Percentiles rank a stretch among this genome's conserved stretches.
Conservation (phyloP, 2,797 vertebrate species). For the Fundulus diaphanus region DNA sequence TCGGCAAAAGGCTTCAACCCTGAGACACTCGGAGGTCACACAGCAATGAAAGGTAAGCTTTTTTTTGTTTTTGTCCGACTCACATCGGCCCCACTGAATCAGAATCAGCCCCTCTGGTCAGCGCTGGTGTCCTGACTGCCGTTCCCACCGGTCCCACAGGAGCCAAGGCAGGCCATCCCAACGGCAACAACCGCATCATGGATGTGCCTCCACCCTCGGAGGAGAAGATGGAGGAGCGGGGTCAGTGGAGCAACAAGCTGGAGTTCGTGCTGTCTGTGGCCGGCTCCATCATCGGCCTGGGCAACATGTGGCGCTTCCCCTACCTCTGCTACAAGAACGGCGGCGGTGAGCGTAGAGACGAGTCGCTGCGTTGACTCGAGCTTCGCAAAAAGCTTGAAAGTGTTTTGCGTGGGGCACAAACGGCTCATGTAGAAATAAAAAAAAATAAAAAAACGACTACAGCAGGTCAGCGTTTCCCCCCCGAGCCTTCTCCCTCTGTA, state of each 20-base stretch:
- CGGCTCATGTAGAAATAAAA: neutral
- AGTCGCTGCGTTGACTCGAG: neutral
- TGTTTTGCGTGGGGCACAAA: neutral
- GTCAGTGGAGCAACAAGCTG: conserved; percentile 93
- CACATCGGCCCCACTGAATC: neutral
- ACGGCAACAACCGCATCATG: conserved; percentile 41
- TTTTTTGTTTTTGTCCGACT: neutral
- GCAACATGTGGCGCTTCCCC: conserved; percentile 95
- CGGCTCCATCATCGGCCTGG: conserved; percentile 92
- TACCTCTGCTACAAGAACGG: conserved; percentile 98
- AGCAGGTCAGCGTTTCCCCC: too few species aligned
- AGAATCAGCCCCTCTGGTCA: neutral
- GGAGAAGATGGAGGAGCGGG: conserved; percentile 86
- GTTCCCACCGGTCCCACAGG: conserved; percentile 37
- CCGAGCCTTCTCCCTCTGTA: too few species aligned
- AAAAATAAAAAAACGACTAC: neutral
- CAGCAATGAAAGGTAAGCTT: conserved; percentile 71
- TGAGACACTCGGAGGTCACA: neutral
- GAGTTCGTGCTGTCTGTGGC: conserved; percentile 92
- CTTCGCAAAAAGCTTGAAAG: neutral
- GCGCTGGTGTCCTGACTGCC: neutral
- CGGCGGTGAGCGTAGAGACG: conserved; percentile 84
- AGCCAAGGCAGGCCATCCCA: conserved; percentile 50
- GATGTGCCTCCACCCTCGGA: conserved; percentile 50
- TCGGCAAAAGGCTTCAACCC: conserved; percentile 17